These are phyloP conservation scores for Brachypteracias leptosomus DNA, from an alignment of 2,113 vertebrate genomes.

Conservation along the genomic window DNA sequence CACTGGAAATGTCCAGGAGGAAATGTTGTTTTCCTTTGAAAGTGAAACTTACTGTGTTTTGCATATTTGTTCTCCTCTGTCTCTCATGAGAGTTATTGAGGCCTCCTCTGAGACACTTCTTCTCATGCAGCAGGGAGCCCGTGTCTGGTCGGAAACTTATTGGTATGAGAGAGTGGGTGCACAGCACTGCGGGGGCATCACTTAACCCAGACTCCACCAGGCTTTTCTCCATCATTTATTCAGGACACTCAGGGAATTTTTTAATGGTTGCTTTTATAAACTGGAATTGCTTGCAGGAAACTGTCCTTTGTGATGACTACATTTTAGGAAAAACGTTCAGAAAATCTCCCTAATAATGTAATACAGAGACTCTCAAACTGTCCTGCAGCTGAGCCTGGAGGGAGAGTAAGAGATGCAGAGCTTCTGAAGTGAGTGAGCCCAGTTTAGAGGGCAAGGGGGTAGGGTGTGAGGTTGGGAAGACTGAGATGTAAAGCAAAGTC, in stretches of 20 bases:
- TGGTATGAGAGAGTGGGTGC: accelerated
- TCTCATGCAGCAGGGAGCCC: not conserved
- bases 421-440: not conserved
- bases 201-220: not conserved
- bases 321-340: not conserved
- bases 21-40: conserved; percentile 63
- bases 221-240: not conserved
- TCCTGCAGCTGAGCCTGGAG: not conserved
- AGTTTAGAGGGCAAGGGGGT: not conserved
- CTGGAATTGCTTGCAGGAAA: not conserved
- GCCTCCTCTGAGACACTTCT: conserved; percentile 31
- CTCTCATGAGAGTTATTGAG: conserved; percentile 1
- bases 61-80: conserved; percentile 40
- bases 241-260: not conserved
- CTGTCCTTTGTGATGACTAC: not conserved
- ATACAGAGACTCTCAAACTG: not conserved
- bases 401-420: not conserved
- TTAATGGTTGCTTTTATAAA: not conserved
- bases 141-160: not conserved
- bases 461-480: not conserved
- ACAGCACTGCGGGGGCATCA: not conserved
- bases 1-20: conserved; percentile 8
- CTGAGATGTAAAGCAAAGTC: not conserved
- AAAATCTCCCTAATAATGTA: not conserved
- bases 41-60: conserved; percentile 42